A percentile compares a stretch with the other conserved stretches of the same genome.
These are phyloP conservation scores for Tuta absoluta DNA, from an alignment of 2,888 invertebrate genomes.

Conservation along the genomic window DNA sequence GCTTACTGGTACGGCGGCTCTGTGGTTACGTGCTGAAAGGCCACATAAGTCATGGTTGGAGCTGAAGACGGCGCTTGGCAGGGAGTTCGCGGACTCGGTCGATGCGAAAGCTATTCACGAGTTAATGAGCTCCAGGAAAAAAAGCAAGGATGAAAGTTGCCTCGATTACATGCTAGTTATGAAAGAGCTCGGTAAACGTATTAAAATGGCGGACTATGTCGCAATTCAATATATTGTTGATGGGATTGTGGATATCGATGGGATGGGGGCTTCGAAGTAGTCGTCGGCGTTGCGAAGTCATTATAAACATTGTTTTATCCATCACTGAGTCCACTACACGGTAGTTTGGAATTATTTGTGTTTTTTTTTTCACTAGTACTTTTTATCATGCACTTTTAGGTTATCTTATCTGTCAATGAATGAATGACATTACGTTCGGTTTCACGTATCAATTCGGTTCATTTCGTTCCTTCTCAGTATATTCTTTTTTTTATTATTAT, in stretches of 20 bases:
- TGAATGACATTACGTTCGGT: too few relatives aligned
- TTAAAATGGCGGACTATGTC: not conserved
- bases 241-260: conserved; percentile 37
- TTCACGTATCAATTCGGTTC: too few relatives aligned
- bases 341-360: too few relatives aligned
- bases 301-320: too few relatives aligned
- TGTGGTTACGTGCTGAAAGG: conserved; percentile 36
- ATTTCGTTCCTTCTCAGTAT: too few relatives aligned
- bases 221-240: conserved; percentile 40
- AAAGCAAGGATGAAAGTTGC: not conserved
- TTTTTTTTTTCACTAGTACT: too few relatives aligned
- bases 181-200: conserved; percentile 12
- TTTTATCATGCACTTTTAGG: too few relatives aligned
- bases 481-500: too few relatives aligned
- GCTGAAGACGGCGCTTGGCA: conserved; percentile 31
- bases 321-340: too few relatives aligned
- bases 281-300: too few relatives aligned
- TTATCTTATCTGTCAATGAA: too few relatives aligned
- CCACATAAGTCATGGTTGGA: conserved; percentile 34
- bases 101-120: conserved; percentile 6
- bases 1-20: conserved; percentile 33
- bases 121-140: not conserved
- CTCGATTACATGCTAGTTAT: not conserved
- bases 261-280: too few relatives aligned
- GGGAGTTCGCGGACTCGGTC: conserved; percentile 37